phyloP scores from a whole-genome alignment of 2,888 invertebrate genomes.

The Glyphotaelius pellucidus region DNA sequence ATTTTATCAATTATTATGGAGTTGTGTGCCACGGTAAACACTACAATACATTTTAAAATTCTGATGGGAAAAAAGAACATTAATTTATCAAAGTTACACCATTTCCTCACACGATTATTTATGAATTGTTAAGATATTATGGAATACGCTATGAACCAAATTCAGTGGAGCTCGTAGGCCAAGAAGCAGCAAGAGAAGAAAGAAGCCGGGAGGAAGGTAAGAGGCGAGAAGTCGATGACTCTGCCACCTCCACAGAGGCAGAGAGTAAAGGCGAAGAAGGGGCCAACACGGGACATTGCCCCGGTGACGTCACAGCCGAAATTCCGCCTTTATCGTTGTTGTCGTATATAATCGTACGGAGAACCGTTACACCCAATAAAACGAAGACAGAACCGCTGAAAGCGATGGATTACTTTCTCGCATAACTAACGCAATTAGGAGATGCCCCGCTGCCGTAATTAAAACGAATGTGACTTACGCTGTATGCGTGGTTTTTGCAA shows the following conservation, averaged over 20 bases:
- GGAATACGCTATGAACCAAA: background rate
- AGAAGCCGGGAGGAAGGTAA: background rate
- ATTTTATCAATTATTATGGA: background rate
- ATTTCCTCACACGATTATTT: background rate
- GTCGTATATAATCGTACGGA: slow-evolving; percentile 57
- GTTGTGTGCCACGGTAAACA: background rate
- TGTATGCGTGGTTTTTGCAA: background rate
- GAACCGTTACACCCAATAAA: slow-evolving; percentile 60
- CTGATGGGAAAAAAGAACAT: background rate
- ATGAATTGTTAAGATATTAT: background rate
- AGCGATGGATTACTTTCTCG: slow-evolving; percentile 62
- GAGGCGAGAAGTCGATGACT: slow-evolving; percentile 43
- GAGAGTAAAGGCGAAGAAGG: slow-evolving; percentile 59
- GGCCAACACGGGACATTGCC: slow-evolving; percentile 64
- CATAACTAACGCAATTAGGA: slow-evolving; percentile 35
- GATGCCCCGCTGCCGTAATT: slow-evolving; percentile 1
- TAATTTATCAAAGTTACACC: background rate
- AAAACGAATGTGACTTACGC: background rate
- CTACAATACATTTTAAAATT: background rate
- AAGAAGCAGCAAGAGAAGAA: background rate
- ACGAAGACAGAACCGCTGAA: slow-evolving; percentile 62
- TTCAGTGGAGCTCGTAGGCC: background rate
- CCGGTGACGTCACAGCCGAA: slow-evolving; percentile 66
- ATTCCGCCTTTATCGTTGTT: slow-evolving; percentile 59
- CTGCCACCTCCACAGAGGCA: slow-evolving; percentile 29